Evolutionary conservation across 1,140 invertebrate genomes (phyloP), one percentile per base, ranked within the genome.

Genomic region (Drosophila nikananu): DNA sequence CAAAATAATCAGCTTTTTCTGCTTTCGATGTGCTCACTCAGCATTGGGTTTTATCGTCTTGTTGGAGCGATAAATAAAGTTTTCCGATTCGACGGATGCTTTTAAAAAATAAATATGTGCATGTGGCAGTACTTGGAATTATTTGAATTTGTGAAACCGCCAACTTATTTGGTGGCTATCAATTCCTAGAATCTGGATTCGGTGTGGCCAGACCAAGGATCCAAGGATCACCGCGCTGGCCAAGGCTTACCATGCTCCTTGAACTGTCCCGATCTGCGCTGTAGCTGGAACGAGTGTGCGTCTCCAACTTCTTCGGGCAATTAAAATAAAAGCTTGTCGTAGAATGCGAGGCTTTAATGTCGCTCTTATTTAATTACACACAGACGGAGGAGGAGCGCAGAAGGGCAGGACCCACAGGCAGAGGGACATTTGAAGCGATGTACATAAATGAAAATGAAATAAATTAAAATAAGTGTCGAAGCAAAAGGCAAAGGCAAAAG

Each of bases 401-500:
- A 1, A 19, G n/a, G 30, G 2, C 27, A 3, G 25, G 15, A 17
- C 30, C 17, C 44, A 21, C 49, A 65, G 42, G 27, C 30, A 51
- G 39, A 67, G 83, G 83, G 84, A 83, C 80, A 82, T 86, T 86
- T 82, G 70, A 82, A 76, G 83, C 71, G 79, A 21, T 72, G 68
- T 75, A 74, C 75, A 83, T 80, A 83, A 83, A 86, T 86, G 83
- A 89, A 83, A 87, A 87, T 87, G 84, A 87, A 87, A 87, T 87
- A 87, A 87, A 87, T 87, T 87, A 89, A 87, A 87, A 87, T 87
- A 87, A 87, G 83, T 87, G 83, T 89, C 84, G 83, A 87, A 87
- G 84, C 72, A 77, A 83, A 81, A 61, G 66, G 84, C 71, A 76
- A 71, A 46, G 65, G 68, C 74, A 79, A 77, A 87, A 78, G 77